Evolutionary conservation across 2,888 invertebrate species (phyloP), one percentile per base, ranked within the genome.

Genomic region (Slavum lentiscoides): DNA sequence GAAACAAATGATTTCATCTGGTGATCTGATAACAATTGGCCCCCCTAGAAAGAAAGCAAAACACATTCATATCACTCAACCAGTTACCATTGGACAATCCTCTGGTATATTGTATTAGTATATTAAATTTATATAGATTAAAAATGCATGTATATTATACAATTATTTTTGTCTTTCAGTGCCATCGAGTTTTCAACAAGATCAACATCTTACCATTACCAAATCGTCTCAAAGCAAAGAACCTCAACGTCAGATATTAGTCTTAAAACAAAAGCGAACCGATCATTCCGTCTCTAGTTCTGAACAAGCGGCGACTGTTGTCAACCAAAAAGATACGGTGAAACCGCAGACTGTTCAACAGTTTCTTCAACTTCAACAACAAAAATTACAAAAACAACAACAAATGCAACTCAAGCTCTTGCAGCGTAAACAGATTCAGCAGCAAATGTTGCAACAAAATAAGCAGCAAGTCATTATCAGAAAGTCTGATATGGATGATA

Each of bases 401-500:
- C 82, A 83, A 83, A 43, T 84, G 68, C 85, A 86, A 15, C 83
- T 87, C 74, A 85, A 84, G 66, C 72, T 72, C 62, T 68, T 83
- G 82, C 80, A 83, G 53, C 73, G 82, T 15, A 82, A 84, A 82
- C 85, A 84, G 75, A 83, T 84, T 82, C 84, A 83, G 61, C 82
- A 82, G 68, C 83, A 84, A 80, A 82, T 83, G 74, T 84, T 84
- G 68, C 87, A 17, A 83, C 85, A 17, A 82, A 85, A 55, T 85
- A 86, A 76, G 80, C 83, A 75, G 43, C 82, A 77, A 82, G 83
- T 82, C 19, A 82, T 82, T 37, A 82, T 82, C 7, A 82, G 74
- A 55, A 80, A 80, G 19, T 64, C 77, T 19, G 77, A 80, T 39
- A 7, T 21, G 0, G 70, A 80, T 23, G 70, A 70, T 39, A 80